phyloP scores from a whole-genome alignment of 2,888 invertebrate species.

The Drosophila mettleri region DNA sequence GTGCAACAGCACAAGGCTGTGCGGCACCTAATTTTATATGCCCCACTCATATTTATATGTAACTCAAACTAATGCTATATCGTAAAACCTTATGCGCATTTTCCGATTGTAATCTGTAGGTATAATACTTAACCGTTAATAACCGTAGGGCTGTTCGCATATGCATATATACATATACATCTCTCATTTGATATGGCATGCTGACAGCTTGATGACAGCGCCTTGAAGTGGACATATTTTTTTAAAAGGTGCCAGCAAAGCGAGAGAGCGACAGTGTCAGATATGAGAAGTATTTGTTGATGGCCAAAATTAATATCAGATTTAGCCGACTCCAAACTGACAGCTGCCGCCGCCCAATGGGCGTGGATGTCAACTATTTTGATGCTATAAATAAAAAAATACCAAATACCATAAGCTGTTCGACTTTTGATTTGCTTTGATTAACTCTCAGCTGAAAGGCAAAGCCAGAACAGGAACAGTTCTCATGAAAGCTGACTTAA shows the following conservation, averaged over 20 bases:
- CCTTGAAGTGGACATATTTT: slow-evolving; percentile 68
- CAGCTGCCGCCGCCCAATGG: slow-evolving; percentile 20
- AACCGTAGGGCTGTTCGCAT: slow-evolving; percentile 31
- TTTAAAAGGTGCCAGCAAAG: slow-evolving; percentile 45
- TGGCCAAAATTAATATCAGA: slow-evolving; percentile 41
- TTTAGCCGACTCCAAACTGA: slow-evolving; percentile 28
- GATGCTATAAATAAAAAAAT: slow-evolving; percentile 20
- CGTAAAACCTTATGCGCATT: slow-evolving; percentile 75
- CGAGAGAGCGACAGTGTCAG: neutral
- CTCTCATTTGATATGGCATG: slow-evolving; percentile 52
- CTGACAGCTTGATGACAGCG: slow-evolving; percentile 69
- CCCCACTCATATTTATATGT: slow-evolving; percentile 30
- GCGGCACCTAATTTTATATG: slow-evolving; percentile 68
- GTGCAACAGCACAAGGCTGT: slow-evolving; percentile 40
- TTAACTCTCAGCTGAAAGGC: slow-evolving; percentile 5
- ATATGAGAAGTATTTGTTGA: slow-evolving; percentile 31
- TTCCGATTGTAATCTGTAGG: slow-evolving; percentile 76
- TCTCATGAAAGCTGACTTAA: neutral
- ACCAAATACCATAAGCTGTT: slow-evolving; percentile 30
- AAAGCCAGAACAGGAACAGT: neutral
- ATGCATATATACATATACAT: slow-evolving; percentile 14
- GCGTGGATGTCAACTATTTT: neutral
- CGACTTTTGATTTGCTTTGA: slow-evolving; percentile 37
- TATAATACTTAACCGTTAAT: slow-evolving; percentile 56
- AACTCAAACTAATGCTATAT: slow-evolving; percentile 71